Evolutionary conservation across 2,888 invertebrate genomes (phyloP).

Genomic region (Leptogaster cylindrica): DNA sequence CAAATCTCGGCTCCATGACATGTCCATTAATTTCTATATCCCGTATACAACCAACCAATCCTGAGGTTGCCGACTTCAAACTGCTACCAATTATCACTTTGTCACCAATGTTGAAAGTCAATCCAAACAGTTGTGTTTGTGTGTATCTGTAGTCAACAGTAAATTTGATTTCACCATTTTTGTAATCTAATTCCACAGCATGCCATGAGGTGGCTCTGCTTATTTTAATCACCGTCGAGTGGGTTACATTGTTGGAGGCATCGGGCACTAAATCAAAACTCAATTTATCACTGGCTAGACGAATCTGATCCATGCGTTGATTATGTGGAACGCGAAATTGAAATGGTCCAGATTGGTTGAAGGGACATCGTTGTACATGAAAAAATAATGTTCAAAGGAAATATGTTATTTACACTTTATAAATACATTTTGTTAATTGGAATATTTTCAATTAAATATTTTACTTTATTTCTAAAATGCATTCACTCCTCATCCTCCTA

Average conservation of each 20-base stretch:
- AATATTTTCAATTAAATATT: too few species aligned
- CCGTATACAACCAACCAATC: constrained; percentile 90
- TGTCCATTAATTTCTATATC: constrained; percentile 85
- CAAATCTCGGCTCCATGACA: constrained; percentile 78
- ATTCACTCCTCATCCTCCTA: too few species aligned
- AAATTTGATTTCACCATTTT: constrained; percentile 74
- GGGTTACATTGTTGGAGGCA: constrained; percentile 76
- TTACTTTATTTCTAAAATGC: too few species aligned
- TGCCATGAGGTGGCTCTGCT: constrained; percentile 83
- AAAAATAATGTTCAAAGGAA: background rate
- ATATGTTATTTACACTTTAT: too few species aligned
- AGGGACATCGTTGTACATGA: background rate
- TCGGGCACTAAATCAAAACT: constrained; percentile 82
- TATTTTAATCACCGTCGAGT: constrained; percentile 81
- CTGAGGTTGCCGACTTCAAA: constrained; percentile 72
- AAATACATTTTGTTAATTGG: too few species aligned
- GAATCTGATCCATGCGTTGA: constrained; percentile 64
- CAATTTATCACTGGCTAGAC: constrained; percentile 83
- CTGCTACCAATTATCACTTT: constrained; percentile 82
- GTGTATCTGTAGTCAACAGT: constrained; percentile 79
- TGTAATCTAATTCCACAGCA: constrained; percentile 78
- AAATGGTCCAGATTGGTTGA: too few species aligned
- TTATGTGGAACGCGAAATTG: too few species aligned
- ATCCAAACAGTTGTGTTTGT: constrained; percentile 70
- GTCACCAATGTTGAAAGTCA: constrained; percentile 73